These are phyloP conservation scores for Branchipolynoe longqiensis DNA, from an alignment of 2,888 invertebrate species.

Conservation along the genomic window DNA sequence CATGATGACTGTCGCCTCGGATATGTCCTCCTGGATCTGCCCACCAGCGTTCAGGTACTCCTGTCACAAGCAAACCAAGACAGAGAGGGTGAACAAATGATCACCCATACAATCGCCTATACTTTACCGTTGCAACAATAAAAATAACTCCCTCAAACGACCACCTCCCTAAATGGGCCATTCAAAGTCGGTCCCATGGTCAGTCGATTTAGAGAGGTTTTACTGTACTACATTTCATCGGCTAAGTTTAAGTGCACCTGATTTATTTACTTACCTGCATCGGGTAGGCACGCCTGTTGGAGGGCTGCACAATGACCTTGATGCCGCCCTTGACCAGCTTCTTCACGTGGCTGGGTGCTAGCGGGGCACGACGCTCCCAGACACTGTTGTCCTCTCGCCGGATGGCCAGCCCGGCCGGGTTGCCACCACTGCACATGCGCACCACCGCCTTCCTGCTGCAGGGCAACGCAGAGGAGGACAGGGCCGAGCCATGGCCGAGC, in stretches of 20 bases:
- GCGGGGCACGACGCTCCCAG: constrained; percentile 91
- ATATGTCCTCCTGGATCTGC: constrained; percentile 95
- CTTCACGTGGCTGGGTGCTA: constrained; percentile 94
- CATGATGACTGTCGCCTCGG: constrained; percentile 96
- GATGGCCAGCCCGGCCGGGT: constrained; percentile 72
- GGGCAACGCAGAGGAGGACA: too few species aligned
- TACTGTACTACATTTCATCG: too few species aligned
- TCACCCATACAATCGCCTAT: too few species aligned
- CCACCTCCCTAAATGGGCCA: too few species aligned
- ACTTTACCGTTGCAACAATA: too few species aligned
- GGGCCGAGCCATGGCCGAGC: not conserved
- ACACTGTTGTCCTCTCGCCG: constrained; percentile 84
- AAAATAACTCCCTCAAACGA: too few species aligned
- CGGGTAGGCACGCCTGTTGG: constrained; percentile 97
- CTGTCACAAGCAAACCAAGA: too few species aligned
- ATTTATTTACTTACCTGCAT: constrained; percentile 93
- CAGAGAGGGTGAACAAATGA: too few species aligned
- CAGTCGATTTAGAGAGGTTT: too few species aligned
- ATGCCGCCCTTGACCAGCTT: constrained; percentile 93
- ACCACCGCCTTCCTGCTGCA: too few species aligned
- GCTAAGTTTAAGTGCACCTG: too few species aligned
- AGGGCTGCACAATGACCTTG: constrained; percentile 96
- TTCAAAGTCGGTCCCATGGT: too few species aligned
- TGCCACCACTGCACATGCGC: constrained; percentile 6
- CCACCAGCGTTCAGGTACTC: constrained; percentile 95